These are phyloP conservation scores for Oryctes rhinoceros DNA, from an alignment of 1,140 invertebrate species.

Conservation along the genomic window DNA sequence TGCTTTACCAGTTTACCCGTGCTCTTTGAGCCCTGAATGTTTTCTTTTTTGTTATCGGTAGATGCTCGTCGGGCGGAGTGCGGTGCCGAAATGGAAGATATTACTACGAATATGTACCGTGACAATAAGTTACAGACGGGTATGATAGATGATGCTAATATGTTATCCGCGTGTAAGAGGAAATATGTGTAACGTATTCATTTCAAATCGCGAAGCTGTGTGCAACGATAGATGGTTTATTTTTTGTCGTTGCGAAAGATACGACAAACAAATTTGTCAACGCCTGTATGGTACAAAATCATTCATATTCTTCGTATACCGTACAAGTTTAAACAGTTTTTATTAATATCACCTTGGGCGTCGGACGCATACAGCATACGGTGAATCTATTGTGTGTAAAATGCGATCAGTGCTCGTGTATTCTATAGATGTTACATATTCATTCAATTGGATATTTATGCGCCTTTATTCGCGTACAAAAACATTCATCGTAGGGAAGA, in stretches of 20 bases:
- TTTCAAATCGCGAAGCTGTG: neutral
- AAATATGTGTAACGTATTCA: neutral
- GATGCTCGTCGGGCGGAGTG: neutral
- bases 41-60: conserved; percentile 4
- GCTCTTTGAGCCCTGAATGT: conserved; percentile 18
- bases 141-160: conserved; percentile 17
- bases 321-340: neutral
- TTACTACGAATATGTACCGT: conserved; percentile 1
- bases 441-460: no score
- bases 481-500: no score
- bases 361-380: neutral
- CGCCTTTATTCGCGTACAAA: no score
- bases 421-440: no score
- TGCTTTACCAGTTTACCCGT: conserved; percentile 29
- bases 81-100: neutral
- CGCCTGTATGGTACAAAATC: neutral
- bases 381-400: neutral
- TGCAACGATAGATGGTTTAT: conserved; percentile 1
- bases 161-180: neutral
- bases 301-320: neutral
- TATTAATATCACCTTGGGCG: conserved; percentile 9
- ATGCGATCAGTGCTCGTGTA: no score
- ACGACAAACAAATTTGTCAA: neutral
- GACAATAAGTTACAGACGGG: neutral
- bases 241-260: neutral